These are phyloP conservation scores for Zygothrica quintamaculata DNA, from an alignment of 2,888 invertebrate genomes.

Conservation along the genomic window DNA sequence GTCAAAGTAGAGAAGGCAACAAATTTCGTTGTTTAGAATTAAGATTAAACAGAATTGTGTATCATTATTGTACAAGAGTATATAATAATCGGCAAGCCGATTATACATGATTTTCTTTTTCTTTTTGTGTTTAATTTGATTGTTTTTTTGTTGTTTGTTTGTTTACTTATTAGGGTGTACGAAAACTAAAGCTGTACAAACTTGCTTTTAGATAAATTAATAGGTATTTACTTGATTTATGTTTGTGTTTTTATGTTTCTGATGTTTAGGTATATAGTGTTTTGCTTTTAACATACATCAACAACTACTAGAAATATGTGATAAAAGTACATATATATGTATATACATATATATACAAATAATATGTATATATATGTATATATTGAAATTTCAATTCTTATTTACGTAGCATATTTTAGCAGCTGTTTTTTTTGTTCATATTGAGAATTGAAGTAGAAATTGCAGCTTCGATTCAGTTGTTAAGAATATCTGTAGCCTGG, in stretches of 20 bases:
- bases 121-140: conserved; percentile 39
- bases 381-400: conserved; percentile 62
- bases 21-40: no score
- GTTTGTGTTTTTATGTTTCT: conserved; percentile 20
- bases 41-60: no score
- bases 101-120: conserved; percentile 16
- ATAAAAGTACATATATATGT: conserved; percentile 40
- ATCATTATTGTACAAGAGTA: no score
- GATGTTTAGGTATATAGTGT: conserved; percentile 17
- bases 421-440: conserved; percentile 35
- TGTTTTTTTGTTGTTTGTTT: conserved; percentile 38
- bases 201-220: conserved; percentile 61
- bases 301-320: conserved; percentile 68
- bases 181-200: conserved; percentile 55
- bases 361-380: conserved; percentile 27
- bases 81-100: no score
- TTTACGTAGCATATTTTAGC: conserved; percentile 68
- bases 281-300: conserved; percentile 70
- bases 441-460: conserved; percentile 30
- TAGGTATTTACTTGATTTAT: conserved; percentile 41
- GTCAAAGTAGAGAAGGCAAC: no score
- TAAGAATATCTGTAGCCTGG: conserved; percentile 21
- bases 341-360: conserved; percentile 15
- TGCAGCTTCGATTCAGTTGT: conserved; percentile 34
- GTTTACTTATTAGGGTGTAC: conserved; percentile 22